These are phyloP conservation scores for Morelia viridis DNA, from an alignment of 2,797 vertebrate species.

Conservation along the genomic window DNA sequence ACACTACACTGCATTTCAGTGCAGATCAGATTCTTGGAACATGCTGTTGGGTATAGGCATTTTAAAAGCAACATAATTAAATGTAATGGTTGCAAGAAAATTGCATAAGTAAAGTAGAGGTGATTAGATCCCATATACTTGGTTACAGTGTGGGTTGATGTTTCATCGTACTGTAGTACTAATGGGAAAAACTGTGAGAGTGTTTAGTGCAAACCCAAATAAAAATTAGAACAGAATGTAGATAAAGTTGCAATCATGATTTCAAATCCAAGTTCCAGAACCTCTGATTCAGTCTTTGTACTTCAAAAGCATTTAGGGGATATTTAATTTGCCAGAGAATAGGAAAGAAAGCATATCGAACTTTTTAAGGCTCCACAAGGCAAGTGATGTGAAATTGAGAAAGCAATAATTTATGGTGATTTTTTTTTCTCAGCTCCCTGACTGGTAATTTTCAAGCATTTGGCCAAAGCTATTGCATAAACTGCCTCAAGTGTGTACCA, in stretches of 20 bases:
- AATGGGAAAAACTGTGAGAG: background rate
- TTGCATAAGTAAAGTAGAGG: background rate
- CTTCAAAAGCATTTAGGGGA: background rate
- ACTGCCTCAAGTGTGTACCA: conserved; percentile 11
- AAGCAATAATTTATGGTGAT: conserved; percentile 20
- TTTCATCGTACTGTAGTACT: background rate
- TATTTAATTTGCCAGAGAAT: background rate
- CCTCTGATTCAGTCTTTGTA: background rate
- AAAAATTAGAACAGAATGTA: background rate
- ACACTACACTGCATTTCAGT: too few species aligned
- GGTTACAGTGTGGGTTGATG: background rate
- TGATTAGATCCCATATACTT: background rate
- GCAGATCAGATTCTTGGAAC: background rate
- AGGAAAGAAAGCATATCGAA: background rate
- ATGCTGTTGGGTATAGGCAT: background rate
- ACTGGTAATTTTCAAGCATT: background rate
- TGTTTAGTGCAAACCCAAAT: background rate
- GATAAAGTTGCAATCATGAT: background rate
- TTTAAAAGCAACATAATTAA: background rate
- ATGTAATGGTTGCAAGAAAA: background rate
- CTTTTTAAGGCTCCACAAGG: conserved; percentile 5
- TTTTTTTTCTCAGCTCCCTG: conserved; percentile 11
- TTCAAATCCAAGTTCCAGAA: background rate
- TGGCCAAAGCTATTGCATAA: conserved; percentile 25
- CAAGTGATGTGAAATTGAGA: background rate